Evolutionary conservation across 2,113 vertebrate species (phyloP).

Genomic region (Collichthys lucidus): DNA sequence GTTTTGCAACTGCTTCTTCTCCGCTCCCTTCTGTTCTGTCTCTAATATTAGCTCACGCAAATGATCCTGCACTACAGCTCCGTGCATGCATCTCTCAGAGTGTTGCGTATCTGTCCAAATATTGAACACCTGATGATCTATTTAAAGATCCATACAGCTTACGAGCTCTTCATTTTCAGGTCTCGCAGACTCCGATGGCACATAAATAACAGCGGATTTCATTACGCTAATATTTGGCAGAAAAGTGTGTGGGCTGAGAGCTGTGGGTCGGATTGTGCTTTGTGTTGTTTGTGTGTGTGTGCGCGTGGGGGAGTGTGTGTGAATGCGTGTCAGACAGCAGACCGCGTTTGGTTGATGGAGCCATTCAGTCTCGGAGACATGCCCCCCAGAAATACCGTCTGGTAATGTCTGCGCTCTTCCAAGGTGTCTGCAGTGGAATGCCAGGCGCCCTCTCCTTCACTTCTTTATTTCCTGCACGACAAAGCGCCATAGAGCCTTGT

Average conservation of each 20-base stretch:
- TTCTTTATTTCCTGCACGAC: constrained; percentile 33
- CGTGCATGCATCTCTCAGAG: background rate
- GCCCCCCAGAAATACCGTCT: constrained; percentile 47
- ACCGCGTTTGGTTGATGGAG: constrained; percentile 54
- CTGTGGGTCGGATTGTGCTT: constrained; percentile 11
- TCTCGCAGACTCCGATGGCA: constrained; percentile 61
- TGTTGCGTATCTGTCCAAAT: constrained; percentile 25
- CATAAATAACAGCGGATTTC: constrained; percentile 64
- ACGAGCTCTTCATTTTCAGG: constrained; percentile 59
- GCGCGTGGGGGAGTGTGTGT: constrained; percentile 6
- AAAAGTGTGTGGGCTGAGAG: constrained; percentile 30
- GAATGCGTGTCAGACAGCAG: constrained; percentile 31
- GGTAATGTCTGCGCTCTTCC: constrained; percentile 39
- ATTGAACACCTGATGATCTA: constrained; percentile 58
- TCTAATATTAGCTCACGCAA: constrained; percentile 8
- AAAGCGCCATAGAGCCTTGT: constrained; percentile 28
- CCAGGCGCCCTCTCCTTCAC: background rate
- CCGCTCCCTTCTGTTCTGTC: background rate
- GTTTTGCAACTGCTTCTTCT: background rate
- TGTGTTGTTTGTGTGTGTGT: constrained; percentile 14
- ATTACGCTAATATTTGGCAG: constrained; percentile 67
- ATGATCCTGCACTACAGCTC: background rate
- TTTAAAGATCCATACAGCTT: constrained; percentile 51
- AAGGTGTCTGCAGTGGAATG: constrained; percentile 24
- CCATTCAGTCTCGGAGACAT: constrained; percentile 54